These are phyloP conservation scores for Heliconius congener DNA, from an alignment of 1,140 invertebrate genomes.

Conservation along the genomic window DNA sequence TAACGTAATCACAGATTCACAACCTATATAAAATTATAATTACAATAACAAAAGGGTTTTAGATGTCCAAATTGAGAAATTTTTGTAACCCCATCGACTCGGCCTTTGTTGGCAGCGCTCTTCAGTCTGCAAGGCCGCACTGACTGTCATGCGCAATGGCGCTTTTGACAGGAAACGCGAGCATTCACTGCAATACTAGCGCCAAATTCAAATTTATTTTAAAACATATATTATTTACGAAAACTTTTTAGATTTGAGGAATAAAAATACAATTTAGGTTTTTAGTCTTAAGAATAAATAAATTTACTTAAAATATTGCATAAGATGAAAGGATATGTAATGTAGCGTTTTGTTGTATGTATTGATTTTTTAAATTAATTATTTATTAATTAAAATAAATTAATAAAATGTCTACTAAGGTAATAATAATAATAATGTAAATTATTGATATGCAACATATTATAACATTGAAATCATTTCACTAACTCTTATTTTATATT, in stretches of 20 bases:
- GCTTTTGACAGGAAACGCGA: conserved; percentile 79
- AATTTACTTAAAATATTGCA: background rate
- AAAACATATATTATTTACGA: background rate
- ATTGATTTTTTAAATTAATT: too few relatives aligned
- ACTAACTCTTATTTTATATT: too few relatives aligned
- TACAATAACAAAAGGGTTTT: conserved; percentile 80
- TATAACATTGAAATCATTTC: too few relatives aligned
- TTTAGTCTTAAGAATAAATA: background rate
- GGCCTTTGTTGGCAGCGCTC: conserved; percentile 81
- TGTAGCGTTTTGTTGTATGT: too few relatives aligned
- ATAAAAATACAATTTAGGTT: background rate
- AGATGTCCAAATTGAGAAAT: conserved; percentile 79
- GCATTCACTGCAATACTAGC: conserved; percentile 77
- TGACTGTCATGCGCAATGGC: conserved; percentile 81
- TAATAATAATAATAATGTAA: too few relatives aligned
- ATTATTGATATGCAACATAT: too few relatives aligned
- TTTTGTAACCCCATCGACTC: conserved; percentile 82
- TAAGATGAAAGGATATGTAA: background rate
- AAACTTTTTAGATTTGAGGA: background rate
- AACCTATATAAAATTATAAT: conserved; percentile 82
- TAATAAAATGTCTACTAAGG: too few relatives aligned
- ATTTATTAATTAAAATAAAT: too few relatives aligned
- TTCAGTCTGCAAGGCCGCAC: conserved; percentile 81
- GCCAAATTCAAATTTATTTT: conserved; percentile 65
- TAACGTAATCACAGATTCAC: conserved; percentile 82